phyloP scores from a whole-genome alignment of 2,797 vertebrate species.

The Sardinella longiceps region DNA sequence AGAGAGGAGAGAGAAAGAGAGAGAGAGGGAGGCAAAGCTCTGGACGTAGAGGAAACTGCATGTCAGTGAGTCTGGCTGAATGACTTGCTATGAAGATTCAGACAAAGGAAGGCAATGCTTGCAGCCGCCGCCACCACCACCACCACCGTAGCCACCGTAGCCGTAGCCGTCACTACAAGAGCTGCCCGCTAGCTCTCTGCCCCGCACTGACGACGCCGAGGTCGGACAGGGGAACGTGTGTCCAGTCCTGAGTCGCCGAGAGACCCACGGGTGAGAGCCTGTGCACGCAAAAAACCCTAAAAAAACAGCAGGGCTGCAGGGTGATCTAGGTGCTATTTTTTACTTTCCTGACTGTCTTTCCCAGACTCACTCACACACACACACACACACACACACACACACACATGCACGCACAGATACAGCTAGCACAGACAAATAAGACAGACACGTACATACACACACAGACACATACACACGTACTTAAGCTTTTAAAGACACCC shows the following conservation, averaged over 20 bases:
- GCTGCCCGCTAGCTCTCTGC: neutral
- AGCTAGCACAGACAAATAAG: neutral
- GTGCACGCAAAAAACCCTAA: neutral
- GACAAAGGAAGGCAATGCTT: constrained; percentile 57
- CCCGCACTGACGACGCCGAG: neutral
- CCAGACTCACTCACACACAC: neutral
- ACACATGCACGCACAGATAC: constrained; percentile 24
- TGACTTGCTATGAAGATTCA: constrained; percentile 58
- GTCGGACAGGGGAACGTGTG: neutral
- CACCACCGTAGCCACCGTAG: too few relatives aligned
- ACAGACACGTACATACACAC: neutral
- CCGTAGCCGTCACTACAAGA: neutral
- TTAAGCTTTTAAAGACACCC: neutral
- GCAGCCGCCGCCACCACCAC: neutral
- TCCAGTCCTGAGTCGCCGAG: constrained; percentile 1
- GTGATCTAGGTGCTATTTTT: neutral
- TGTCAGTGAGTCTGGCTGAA: constrained; percentile 41
- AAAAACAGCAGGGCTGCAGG: neutral
- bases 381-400: neutral
- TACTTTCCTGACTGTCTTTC: neutral
- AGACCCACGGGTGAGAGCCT: constrained; percentile 1
- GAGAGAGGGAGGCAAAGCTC: constrained; percentile 26
- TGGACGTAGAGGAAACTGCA: constrained; percentile 47
- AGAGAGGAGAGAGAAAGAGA: neutral
- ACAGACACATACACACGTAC: neutral